Conservation (phyloP, 2,888 invertebrate species). For the Neria commutata region DNA sequence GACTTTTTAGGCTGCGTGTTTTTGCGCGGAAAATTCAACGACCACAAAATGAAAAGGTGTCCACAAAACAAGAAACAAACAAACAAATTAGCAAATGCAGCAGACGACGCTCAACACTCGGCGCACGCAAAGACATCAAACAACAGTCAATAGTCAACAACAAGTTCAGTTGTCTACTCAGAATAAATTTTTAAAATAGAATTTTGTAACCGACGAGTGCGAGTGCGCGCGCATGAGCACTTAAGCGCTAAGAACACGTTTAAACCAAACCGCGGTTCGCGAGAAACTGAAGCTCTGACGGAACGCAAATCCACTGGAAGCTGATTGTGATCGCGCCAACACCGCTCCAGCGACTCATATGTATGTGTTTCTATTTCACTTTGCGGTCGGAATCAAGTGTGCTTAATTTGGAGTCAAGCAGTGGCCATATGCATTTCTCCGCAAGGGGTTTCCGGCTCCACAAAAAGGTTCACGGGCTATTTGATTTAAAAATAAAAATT, state of each 20-base stretch:
- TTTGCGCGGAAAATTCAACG: background rate
- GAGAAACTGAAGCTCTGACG: constrained; percentile 33
- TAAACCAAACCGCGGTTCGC: constrained; percentile 40
- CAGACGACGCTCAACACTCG: too few species aligned
- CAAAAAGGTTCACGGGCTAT: too few species aligned
- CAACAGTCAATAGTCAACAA: too few species aligned
- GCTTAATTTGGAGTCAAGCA: too few species aligned
- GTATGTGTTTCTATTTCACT: background rate
- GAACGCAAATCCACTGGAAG: background rate
- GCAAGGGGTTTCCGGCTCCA: too few species aligned
- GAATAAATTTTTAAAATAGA: too few species aligned
- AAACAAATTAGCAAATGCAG: background rate
- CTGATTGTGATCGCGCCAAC: background rate
- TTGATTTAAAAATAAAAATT: too few species aligned
- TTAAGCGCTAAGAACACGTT: constrained; percentile 34
- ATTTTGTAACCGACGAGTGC: background rate
- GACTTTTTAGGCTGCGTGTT: background rate
- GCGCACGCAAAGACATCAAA: too few species aligned
- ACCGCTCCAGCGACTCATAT: background rate
- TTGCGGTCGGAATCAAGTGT: too few species aligned
- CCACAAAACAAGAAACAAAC: background rate
- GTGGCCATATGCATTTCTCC: too few species aligned
- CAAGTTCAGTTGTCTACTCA: too few species aligned
- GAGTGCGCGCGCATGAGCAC: constrained; percentile 32
- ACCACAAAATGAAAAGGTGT: background rate